Evolutionary conservation across 2,797 vertebrate genomes (phyloP).

Genomic region (Gephyroberyx darwinii): DNA sequence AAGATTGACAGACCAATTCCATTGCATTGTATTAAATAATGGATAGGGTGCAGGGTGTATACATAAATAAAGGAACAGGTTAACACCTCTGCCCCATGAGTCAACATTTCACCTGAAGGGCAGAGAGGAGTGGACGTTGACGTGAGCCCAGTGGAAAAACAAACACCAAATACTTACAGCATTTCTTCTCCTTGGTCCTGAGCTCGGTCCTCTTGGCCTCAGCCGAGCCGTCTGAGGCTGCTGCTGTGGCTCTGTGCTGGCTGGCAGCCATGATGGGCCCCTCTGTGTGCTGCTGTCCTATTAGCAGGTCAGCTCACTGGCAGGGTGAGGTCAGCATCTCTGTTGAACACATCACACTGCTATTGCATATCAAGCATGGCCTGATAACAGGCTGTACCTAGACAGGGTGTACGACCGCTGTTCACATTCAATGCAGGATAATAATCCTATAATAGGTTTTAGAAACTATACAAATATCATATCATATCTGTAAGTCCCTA

Average conservation of each 20-base stretch:
- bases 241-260: conserved; percentile 40
- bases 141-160: neutral
- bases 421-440: neutral
- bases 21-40: conserved; percentile 6
- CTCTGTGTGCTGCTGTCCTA: neutral
- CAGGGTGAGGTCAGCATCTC: conserved; percentile 47
- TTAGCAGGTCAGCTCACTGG: conserved; percentile 37
- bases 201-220: conserved; percentile 62
- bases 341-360: conserved; percentile 13
- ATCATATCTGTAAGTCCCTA: too few species aligned
- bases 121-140: neutral
- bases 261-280: conserved; percentile 62
- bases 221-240: conserved; percentile 33
- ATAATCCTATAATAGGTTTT: neutral
- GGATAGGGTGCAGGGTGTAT: neutral
- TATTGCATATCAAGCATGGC: neutral
- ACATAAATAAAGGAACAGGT: conserved; percentile 1
- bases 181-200: conserved; percentile 75
- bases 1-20: neutral
- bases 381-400: neutral
- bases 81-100: conserved; percentile 2
- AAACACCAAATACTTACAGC: conserved; percentile 73
- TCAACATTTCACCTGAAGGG: conserved; percentile 9
- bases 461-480: too few species aligned
- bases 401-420: neutral